A percentile compares a stretch with the other conserved stretches of the same genome.
These are phyloP conservation scores for Phyto melanocephala DNA, from an alignment of 2,888 invertebrate species.

Conservation along the genomic window DNA sequence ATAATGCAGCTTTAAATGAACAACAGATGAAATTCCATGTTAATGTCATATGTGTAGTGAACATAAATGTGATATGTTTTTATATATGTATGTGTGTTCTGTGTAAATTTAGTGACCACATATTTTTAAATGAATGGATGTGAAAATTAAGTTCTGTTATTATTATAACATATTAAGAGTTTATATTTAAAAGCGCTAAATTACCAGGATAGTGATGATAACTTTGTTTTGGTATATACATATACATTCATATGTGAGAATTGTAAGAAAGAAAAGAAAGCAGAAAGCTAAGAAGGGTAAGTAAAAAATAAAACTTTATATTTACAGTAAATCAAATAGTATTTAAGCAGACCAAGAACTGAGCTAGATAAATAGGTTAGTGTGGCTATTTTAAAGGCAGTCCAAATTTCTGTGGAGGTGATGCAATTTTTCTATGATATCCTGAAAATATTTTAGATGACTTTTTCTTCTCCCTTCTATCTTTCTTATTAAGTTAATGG, in stretches of 20 bases:
- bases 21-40: conserved; percentile 15
- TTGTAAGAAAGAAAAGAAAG: background rate
- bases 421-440: too few relatives aligned
- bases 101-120: background rate
- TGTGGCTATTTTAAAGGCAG: too few relatives aligned
- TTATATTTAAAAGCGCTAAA: background rate
- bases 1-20: conserved; percentile 42
- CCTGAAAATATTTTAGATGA: too few relatives aligned
- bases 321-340: conserved; percentile 11
- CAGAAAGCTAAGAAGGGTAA: background rate
- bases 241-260: background rate
- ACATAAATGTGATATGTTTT: background rate
- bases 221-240: background rate
- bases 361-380: too few relatives aligned
- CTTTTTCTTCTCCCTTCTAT: too few relatives aligned
- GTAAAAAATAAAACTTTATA: background rate
- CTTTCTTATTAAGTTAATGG: too few relatives aligned
- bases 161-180: background rate
- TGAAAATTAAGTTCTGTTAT: too few relatives aligned
- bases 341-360: too few relatives aligned
- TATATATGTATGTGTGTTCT: background rate
- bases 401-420: too few relatives aligned
- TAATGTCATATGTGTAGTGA: conserved; percentile 3
- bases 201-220: background rate
- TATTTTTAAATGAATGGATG: background rate